Percentiles rank a stretch among this genome's conserved stretches.
Evolutionary conservation across 2,888 invertebrate genomes (phyloP).

Genomic region (Osmoderma eremita): DNA sequence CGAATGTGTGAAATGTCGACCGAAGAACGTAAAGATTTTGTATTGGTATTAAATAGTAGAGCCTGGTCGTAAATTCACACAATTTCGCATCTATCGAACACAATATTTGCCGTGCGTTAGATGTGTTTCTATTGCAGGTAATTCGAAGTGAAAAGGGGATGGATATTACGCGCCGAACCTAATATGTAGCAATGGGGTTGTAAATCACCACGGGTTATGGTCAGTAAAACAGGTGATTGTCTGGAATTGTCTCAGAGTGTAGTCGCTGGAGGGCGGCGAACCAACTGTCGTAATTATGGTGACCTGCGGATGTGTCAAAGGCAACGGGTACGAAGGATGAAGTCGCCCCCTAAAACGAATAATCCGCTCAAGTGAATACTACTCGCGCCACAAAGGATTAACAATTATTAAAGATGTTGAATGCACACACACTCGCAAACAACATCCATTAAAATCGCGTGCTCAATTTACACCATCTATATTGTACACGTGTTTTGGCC

Average conservation of each 20-base stretch:
- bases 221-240: slow-evolving; percentile 59
- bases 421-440: slow-evolving; percentile 31
- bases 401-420: slow-evolving; percentile 43
- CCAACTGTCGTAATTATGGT: slow-evolving; percentile 53
- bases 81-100: slow-evolving; percentile 26
- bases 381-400: slow-evolving; percentile 42
- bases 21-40: no score
- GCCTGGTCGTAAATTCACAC: slow-evolving; percentile 18
- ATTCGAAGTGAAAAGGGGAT: slow-evolving; percentile 35
- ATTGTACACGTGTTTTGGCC: slow-evolving; percentile 36
- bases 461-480: slow-evolving; percentile 39
- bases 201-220: slow-evolving; percentile 55
- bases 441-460: slow-evolving; percentile 39
- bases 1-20: no score
- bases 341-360: slow-evolving; percentile 42
- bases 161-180: slow-evolving; percentile 32
- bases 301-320: slow-evolving; percentile 54
- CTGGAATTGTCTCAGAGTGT: slow-evolving; percentile 55
- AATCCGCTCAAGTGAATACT: slow-evolving; percentile 43
- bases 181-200: slow-evolving; percentile 42
- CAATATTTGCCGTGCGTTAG: slow-evolving; percentile 23
- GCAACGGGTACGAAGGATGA: slow-evolving; percentile 41
- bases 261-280: slow-evolving; percentile 48
- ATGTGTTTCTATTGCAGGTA: slow-evolving; percentile 36
- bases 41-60: neutral